Evolutionary conservation across 2,888 invertebrate species (phyloP).

Genomic region (Ochropleura plecta): DNA sequence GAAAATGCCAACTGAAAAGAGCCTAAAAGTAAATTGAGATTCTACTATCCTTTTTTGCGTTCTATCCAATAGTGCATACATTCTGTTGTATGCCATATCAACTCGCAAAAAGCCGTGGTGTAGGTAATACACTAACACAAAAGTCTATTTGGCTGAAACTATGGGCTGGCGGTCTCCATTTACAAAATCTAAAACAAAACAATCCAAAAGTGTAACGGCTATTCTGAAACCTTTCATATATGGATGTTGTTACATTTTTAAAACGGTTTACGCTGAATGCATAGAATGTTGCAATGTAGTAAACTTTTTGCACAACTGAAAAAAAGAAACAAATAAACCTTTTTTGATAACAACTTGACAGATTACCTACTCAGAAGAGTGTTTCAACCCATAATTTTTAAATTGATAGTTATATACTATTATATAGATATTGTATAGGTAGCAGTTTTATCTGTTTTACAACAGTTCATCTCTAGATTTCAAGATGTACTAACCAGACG

Average conservation of each 20-base stretch:
- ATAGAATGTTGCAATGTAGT: slow-evolving; percentile 17
- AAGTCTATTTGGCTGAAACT: slow-evolving; percentile 59
- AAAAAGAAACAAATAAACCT: neutral
- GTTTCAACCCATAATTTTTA: neutral
- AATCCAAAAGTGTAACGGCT: slow-evolving; percentile 42
- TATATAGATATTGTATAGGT: no score
- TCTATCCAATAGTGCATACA: slow-evolving; percentile 15
- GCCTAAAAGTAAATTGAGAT: slow-evolving; percentile 5
- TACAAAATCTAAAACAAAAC: slow-evolving; percentile 58
- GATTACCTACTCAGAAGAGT: neutral
- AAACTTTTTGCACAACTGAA: slow-evolving; percentile 5
- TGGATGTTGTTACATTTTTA: slow-evolving; percentile 52
- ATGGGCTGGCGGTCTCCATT: slow-evolving; percentile 48
- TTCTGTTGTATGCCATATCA: slow-evolving; percentile 26
- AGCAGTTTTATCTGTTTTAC: neutral
- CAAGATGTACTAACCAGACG: neutral
- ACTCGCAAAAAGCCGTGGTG: slow-evolving; percentile 23
- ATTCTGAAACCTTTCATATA: slow-evolving; percentile 51
- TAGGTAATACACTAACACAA: slow-evolving; percentile 48
- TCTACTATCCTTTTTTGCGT: slow-evolving; percentile 6
- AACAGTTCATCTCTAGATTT: neutral
- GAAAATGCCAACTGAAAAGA: slow-evolving; percentile 5
- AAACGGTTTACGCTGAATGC: slow-evolving; percentile 41
- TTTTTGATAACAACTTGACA: neutral
- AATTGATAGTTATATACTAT: neutral